These are phyloP conservation scores for Priocnemis perturbator DNA, from an alignment of 2,888 invertebrate species.

Conservation along the genomic window DNA sequence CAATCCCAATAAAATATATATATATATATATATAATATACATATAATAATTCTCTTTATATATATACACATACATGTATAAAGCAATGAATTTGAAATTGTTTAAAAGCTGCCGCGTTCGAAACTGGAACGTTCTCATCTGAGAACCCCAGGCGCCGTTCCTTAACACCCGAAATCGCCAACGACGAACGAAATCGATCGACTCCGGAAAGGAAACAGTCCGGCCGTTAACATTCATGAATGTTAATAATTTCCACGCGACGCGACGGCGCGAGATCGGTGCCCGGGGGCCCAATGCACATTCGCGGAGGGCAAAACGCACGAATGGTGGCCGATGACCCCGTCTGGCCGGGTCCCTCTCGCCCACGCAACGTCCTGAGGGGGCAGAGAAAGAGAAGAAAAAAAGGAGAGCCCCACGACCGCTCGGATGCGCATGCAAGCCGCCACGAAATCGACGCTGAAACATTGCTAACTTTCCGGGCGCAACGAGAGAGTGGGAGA, in stretches of 20 bases:
- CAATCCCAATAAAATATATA: too few relatives aligned
- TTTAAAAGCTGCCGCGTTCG: too few relatives aligned
- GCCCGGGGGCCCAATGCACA: constrained; percentile 7
- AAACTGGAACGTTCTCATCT: too few relatives aligned
- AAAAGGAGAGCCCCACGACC: constrained; percentile 19
- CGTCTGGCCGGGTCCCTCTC: constrained; percentile 48
- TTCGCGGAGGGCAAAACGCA: constrained; percentile 41
- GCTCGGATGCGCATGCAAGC: constrained; percentile 10
- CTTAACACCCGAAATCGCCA: too few relatives aligned
- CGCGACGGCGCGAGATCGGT: background rate
- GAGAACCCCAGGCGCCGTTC: too few relatives aligned
- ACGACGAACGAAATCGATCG: too few relatives aligned
- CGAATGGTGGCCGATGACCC: constrained; percentile 50
- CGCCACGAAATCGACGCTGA: constrained; percentile 5
- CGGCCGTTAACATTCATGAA: background rate
- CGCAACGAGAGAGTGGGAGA: background rate
- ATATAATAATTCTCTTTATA: too few relatives aligned
- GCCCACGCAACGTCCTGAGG: constrained; percentile 34
- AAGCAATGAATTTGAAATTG: too few relatives aligned
- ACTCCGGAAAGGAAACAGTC: too few relatives aligned
- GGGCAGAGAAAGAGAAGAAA: constrained; percentile 8
- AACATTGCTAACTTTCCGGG: too few relatives aligned
- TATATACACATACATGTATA: too few relatives aligned
- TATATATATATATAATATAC: too few relatives aligned
- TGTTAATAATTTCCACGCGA: constrained; percentile 11